These are phyloP conservation scores for Tetropium fuscum DNA, from an alignment of 2,888 invertebrate species.

Conservation along the genomic window DNA sequence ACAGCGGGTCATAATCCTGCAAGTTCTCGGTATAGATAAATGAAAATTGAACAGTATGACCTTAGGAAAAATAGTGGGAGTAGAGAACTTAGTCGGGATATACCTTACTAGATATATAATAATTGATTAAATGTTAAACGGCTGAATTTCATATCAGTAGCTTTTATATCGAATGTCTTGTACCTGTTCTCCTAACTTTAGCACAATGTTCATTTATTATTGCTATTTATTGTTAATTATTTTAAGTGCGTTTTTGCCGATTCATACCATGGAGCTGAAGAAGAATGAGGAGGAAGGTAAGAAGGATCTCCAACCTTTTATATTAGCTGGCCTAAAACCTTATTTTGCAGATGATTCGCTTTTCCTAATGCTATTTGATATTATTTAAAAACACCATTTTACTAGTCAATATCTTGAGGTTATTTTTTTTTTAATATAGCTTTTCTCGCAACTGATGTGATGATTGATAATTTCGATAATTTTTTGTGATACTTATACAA, in stretches of 20 bases:
- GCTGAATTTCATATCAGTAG: slow-evolving; percentile 19
- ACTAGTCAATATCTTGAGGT: too few species aligned
- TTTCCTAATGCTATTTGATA: too few species aligned
- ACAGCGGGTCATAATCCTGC: not conserved
- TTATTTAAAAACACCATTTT: too few species aligned
- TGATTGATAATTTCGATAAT: too few species aligned
- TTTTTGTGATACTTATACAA: too few species aligned
- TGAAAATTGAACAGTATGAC: slow-evolving; percentile 20
- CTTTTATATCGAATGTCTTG: slow-evolving; percentile 7
- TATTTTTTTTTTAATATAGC: slow-evolving; percentile 2
- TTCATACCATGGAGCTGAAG: slow-evolving; percentile 8
- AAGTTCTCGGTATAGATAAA: slow-evolving; percentile 8
- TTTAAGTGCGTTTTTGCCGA: slow-evolving; percentile 11
- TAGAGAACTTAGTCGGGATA: not conserved
- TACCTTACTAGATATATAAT: too few species aligned
- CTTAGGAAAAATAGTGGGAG: slow-evolving; percentile 25
- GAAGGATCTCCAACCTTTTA: too few species aligned
- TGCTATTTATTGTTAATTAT: slow-evolving; percentile 6
- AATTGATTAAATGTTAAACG: slow-evolving; percentile 20
- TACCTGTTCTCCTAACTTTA: slow-evolving; percentile 6
- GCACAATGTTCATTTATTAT: slow-evolving; percentile 17
- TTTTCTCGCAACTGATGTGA: slow-evolving; percentile 9
- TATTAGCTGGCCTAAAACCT: not conserved
- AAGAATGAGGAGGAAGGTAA: slow-evolving; percentile 27
- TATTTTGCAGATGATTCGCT: too few species aligned